phyloP scores from a whole-genome alignment of 2,888 invertebrate species.

The Cheilosia pagana region DNA sequence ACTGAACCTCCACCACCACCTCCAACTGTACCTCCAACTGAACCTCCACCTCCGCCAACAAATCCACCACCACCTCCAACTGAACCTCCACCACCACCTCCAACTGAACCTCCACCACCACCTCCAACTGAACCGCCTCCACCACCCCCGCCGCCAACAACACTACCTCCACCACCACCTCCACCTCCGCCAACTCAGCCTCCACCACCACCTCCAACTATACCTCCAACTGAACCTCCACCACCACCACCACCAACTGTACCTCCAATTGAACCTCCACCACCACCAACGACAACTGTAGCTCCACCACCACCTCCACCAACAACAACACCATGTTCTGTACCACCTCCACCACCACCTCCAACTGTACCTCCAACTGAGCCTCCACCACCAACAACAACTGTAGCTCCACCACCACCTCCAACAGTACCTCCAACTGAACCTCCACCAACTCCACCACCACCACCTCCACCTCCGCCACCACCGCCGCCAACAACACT shows the following conservation, averaged over 20 bases:
- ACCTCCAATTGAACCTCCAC: background rate
- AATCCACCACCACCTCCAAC: too few species aligned
- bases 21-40: too few species aligned
- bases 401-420: slow-evolving; percentile 8
- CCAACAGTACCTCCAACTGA: background rate
- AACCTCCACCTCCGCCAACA: background rate
- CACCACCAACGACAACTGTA: too few species aligned
- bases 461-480: too few species aligned
- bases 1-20: background rate
- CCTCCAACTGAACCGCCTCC: too few species aligned
- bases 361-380: background rate
- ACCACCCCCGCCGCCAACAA: too few species aligned
- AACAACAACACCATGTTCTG: too few species aligned
- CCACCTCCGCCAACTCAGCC: background rate
- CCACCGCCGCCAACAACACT: slow-evolving; percentile 1
- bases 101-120: background rate
- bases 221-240: too few species aligned
- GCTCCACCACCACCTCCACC: slow-evolving; percentile 8
- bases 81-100: background rate
- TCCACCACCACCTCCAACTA: background rate
- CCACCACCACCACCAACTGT: background rate
- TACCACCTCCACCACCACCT: background rate
- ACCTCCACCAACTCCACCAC: too few species aligned
- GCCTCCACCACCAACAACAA: background rate
- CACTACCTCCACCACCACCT: background rate